Conservation (phyloP, 2,888 invertebrate genomes). For the Erynnis tages region DNA sequence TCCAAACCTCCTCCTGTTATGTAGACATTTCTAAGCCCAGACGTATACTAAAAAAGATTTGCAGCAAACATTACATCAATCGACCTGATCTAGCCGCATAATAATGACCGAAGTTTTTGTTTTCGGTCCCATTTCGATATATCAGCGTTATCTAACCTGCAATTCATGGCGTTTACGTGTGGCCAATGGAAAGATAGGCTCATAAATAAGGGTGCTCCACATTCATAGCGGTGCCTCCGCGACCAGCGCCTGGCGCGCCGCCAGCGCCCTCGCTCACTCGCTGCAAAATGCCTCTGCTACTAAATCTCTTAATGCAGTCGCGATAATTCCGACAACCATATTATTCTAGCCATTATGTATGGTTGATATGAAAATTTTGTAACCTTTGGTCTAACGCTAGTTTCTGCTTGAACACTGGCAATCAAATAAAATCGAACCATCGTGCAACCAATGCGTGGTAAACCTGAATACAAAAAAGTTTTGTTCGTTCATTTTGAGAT, state of each 20-base stretch:
- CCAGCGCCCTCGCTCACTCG: conserved; percentile 16
- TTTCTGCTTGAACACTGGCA: too few relatives aligned
- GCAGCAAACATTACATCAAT: too few relatives aligned
- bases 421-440: too few relatives aligned
- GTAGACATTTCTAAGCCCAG: too few relatives aligned
- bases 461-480: too few relatives aligned
- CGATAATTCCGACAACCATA: conserved; percentile 13
- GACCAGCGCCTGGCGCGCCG: conserved; percentile 8
- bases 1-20: too few relatives aligned
- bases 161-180: conserved; percentile 8
- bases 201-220: conserved; percentile 20
- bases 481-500: too few relatives aligned
- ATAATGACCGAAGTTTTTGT: background rate
- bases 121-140: conserved; percentile 4
- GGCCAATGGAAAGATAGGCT: conserved; percentile 3
- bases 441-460: too few relatives aligned
- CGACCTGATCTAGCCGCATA: background rate
- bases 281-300: conserved; percentile 10
- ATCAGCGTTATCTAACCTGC: conserved; percentile 23
- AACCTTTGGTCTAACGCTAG: too few relatives aligned
- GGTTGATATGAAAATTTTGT: too few relatives aligned
- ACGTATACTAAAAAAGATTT: too few relatives aligned
- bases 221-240: conserved; percentile 2
- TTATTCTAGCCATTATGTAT: background rate
- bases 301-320: conserved; percentile 22